These are phyloP conservation scores for Anadara kagoshimensis DNA, from an alignment of 1,140 invertebrate genomes.

Conservation along the genomic window DNA sequence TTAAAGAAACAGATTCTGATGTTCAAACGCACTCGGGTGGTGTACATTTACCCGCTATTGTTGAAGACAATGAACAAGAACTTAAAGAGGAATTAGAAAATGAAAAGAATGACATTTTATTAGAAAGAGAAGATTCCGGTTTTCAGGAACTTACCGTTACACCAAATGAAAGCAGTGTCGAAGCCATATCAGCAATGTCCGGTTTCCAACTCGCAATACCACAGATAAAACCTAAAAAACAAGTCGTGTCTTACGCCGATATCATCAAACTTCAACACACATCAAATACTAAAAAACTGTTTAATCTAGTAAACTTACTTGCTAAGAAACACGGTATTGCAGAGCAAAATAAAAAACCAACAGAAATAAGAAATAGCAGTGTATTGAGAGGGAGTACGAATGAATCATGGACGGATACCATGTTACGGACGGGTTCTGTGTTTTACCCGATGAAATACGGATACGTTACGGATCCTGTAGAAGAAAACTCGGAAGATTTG, in stretches of 20 bases:
- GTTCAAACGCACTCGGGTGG: slow-evolving; percentile 3
- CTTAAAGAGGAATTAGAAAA: background rate
- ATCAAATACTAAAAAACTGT: slow-evolving; percentile 45
- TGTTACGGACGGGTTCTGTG: slow-evolving; percentile 26
- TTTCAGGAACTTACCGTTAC: background rate
- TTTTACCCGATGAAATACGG: slow-evolving; percentile 46
- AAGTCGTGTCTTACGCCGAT: slow-evolving; percentile 46
- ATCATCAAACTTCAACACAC: slow-evolving; percentile 48
- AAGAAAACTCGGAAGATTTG: slow-evolving; percentile 7
- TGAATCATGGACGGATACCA: slow-evolving; percentile 15
- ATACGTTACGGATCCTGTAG: slow-evolving; percentile 17
- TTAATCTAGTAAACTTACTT: slow-evolving; percentile 46
- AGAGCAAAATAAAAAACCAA: slow-evolving; percentile 29
- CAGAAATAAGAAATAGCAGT: slow-evolving; percentile 35
- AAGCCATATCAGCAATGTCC: background rate
- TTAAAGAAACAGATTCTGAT: background rate
- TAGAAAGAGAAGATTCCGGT: background rate
- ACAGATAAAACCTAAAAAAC: slow-evolving; percentile 28
- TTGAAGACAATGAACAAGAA: slow-evolving; percentile 28
- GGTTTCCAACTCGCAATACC: background rate
- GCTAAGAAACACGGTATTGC: slow-evolving; percentile 41
- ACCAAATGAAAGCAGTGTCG: background rate
- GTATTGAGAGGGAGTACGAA: slow-evolving; percentile 32
- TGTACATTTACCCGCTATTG: slow-evolving; percentile 10
- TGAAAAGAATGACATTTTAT: background rate